These are phyloP conservation scores for Coilia nasus DNA, from an alignment of 2,797 vertebrate genomes.

Conservation along the genomic window DNA sequence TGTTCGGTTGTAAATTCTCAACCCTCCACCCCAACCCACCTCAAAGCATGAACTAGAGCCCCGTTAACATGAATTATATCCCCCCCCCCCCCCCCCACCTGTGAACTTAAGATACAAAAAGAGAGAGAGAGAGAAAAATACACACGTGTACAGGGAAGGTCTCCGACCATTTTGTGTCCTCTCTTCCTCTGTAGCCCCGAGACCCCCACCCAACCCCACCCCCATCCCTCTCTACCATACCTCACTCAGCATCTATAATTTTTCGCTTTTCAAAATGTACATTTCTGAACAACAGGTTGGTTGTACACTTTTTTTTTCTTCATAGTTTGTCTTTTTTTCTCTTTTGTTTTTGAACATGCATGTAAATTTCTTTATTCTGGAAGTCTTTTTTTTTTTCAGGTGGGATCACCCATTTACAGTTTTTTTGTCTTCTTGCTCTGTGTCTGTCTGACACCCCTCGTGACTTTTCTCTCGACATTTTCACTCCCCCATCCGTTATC, in stretches of 20 bases:
- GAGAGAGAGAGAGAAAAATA: constrained; percentile 33
- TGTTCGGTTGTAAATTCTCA: constrained; percentile 45
- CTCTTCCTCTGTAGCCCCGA: background rate
- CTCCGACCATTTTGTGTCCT: constrained; percentile 59
- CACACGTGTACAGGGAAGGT: constrained; percentile 71
- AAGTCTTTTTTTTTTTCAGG: constrained; percentile 59
- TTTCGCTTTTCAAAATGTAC: constrained; percentile 68
- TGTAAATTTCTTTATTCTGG: constrained; percentile 66
- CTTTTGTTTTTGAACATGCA: constrained; percentile 74
- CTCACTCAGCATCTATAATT: constrained; percentile 44
- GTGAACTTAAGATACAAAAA: constrained; percentile 55
- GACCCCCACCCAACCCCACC: constrained; percentile 10
- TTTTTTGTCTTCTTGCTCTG: constrained; percentile 43
- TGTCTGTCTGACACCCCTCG: constrained; percentile 23
- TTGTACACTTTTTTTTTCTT: constrained; percentile 54
- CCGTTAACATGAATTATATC: constrained; percentile 36
- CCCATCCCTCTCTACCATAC: constrained; percentile 60
- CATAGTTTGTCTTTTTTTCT: background rate
- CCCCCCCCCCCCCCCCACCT: constrained; percentile 41
- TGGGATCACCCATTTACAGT: constrained; percentile 49
- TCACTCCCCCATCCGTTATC: background rate
- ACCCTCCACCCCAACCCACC: constrained; percentile 21
- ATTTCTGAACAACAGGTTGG: constrained; percentile 72
- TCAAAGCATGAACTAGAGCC: constrained; percentile 59
- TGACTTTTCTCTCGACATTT: constrained; percentile 40